Base-by-base conservation (phyloP, 2,797 vertebrate species). In the Muscicapa comitata region DNA sequence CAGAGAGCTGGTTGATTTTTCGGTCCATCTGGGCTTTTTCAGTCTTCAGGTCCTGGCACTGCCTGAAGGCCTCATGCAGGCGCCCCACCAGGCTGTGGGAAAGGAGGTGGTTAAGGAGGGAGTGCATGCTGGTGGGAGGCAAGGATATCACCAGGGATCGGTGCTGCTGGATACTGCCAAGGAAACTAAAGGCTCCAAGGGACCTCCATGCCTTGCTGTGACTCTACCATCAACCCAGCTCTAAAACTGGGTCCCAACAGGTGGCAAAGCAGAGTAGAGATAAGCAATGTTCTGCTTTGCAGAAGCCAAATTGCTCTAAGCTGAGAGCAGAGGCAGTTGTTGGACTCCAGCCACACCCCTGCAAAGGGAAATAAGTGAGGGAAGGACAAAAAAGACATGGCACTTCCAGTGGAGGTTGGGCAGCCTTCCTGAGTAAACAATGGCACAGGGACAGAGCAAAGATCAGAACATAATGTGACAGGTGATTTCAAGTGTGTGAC, bases 11-110 rank as follows among this genome's bases (percentile, higher is more conserved):
- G 84, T 97, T 98, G 55, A 99, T 98, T 88, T 99, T 99, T 43
- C 98, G 98, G 73, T 99, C 99, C 98, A 99, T 99, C 76, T 99
- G 98, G 37, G 96, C 95, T 35, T 98, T 98, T 74, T 98, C 98
- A 0, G 97, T 98, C 95, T 98, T 99, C 54, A 99, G 96, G 71
- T 99, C 99, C 93, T 99, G 99, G 83, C 98, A 99, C 88, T 99
- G 97, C 91, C 98, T 98, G 24, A 99, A 88, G 9, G 99, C 97
- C 79, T 99, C 99, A 1, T 98, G 98, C 61, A 99, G 91, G 45
- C 99, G 98, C n/a, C 96, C 43, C 42, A 98, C 98, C 50, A 99
- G 98, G 89, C 99, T 99, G 83, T 0, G 6, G 42, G 43, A 62
- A 55, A 65, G 72, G 26, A 54, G 31, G 10, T 7, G 4, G 9